These are phyloP conservation scores for Philereme transversata DNA, from an alignment of 2,888 invertebrate species.

Conservation along the genomic window DNA sequence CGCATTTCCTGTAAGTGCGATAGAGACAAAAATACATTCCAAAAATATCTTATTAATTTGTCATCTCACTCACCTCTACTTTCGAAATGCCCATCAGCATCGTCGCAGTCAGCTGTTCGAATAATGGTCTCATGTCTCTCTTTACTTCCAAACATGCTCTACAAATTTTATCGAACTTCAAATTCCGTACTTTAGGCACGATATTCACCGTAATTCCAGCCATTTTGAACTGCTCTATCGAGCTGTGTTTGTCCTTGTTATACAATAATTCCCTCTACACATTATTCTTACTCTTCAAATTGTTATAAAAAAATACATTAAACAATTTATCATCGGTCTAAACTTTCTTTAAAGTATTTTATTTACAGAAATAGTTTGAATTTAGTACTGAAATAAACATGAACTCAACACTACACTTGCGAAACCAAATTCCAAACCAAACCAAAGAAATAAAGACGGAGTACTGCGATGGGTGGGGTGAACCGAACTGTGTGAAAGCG, in stretches of 20 bases:
- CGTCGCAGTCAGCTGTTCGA: conserved; percentile 86
- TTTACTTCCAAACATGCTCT: conserved; percentile 85
- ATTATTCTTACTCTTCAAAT: conserved; percentile 4
- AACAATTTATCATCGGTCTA: neutral
- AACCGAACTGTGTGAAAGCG: conserved; percentile 50
- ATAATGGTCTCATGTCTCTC: conserved; percentile 86
- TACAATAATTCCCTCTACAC: conserved; percentile 44
- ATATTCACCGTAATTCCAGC: conserved; percentile 55
- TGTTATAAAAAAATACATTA: neutral
- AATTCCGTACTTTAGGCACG: conserved; percentile 54
- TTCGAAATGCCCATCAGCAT: conserved; percentile 87
- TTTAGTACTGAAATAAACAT: conserved; percentile 27
- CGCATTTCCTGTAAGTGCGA: conserved; percentile 53
- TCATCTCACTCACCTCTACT: conserved; percentile 83
- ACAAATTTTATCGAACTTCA: conserved; percentile 85
- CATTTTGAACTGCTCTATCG: conserved; percentile 73
- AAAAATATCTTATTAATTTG: conserved; percentile 67
- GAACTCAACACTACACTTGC: conserved; percentile 49
- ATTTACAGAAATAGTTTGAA: neutral
- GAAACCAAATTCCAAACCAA: conserved; percentile 57
- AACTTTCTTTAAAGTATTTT: neutral
- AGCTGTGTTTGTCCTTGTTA: conserved; percentile 71
- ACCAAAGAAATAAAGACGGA: conserved; percentile 53
- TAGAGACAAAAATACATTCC: conserved; percentile 71
- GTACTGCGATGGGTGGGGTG: conserved; percentile 56